Conservation (phyloP, 2,113 vertebrate genomes). For the Alectura lathami region DNA sequence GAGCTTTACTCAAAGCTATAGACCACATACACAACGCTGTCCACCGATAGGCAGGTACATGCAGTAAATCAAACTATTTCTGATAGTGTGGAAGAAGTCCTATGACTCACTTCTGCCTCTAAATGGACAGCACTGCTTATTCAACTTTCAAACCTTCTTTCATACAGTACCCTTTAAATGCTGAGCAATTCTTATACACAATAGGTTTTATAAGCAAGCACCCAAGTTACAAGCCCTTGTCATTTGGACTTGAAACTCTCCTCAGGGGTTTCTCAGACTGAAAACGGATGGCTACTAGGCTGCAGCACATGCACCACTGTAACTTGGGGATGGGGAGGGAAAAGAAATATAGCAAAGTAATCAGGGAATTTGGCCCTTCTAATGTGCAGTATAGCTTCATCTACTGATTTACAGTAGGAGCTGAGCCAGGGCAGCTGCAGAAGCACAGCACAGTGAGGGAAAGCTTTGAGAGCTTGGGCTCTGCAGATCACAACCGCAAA, state of each 20-base stretch:
- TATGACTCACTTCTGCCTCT: neutral
- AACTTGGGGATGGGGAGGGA: neutral
- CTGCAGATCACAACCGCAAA: no score
- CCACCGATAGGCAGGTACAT: neutral
- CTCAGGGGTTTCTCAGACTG: neutral
- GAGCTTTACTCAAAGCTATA: neutral
- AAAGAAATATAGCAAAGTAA: neutral
- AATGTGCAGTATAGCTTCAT: neutral
- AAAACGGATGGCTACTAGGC: neutral
- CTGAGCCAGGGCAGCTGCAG: rapidly evolving
- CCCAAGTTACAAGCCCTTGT: neutral
- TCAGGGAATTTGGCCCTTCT: neutral
- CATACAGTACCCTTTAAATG: neutral
- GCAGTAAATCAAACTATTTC: neutral
- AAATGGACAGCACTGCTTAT: neutral
- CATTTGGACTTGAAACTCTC: neutral
- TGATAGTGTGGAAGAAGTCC: neutral
- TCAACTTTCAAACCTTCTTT: neutral
- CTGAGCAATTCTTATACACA: neutral
- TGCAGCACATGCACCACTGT: neutral
- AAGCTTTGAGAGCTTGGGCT: neutral
- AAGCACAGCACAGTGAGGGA: neutral
- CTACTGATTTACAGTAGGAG: neutral
- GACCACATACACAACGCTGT: neutral
- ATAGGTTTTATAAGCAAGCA: neutral